These are phyloP conservation scores for Rhopilema esculentum DNA, from an alignment of 30 jellyfish, hydroid and myxozoan genomes.

Conservation along the genomic window DNA sequence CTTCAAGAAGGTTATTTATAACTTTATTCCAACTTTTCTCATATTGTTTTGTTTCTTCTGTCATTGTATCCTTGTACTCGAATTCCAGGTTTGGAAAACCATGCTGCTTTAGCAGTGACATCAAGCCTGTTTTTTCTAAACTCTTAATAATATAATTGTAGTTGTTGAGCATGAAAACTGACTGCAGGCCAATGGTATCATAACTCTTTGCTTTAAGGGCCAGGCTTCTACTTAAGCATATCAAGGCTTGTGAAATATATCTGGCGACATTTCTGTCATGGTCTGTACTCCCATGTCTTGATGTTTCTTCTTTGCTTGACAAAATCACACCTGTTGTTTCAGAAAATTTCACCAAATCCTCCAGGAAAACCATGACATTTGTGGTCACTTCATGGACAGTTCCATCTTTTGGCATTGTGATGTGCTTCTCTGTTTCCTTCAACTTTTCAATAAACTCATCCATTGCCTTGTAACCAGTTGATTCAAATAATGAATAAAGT, in stretches of 20 bases:
- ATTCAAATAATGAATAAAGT: slow-evolving; percentile 63
- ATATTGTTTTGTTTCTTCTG: slow-evolving; percentile 79
- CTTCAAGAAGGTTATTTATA: slow-evolving; percentile 79
- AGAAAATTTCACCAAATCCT: slow-evolving; percentile 77
- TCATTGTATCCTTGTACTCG: slow-evolving; percentile 85
- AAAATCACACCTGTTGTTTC: slow-evolving; percentile 88
- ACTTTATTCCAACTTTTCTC: slow-evolving; percentile 90
- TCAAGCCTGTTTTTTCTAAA: slow-evolving; percentile 84
- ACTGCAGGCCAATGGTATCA: slow-evolving; percentile 85
- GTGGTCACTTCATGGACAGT: slow-evolving; percentile 93
- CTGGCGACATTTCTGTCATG: slow-evolving; percentile 41
- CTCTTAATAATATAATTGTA: slow-evolving; percentile 87
- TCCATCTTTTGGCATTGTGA: slow-evolving; percentile 93
- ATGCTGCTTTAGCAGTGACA: slow-evolving; percentile 74
- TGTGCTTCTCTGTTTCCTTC: slow-evolving; percentile 90
- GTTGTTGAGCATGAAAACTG: slow-evolving; percentile 90
- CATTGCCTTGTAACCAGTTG: slow-evolving; percentile 79
- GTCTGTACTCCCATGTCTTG: slow-evolving; percentile 18
- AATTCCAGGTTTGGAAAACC: slow-evolving; percentile 79
- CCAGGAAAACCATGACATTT: slow-evolving; percentile 88
- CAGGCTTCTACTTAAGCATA: slow-evolving; percentile 72
- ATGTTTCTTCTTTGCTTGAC: slow-evolving; percentile 33
- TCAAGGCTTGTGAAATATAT: slow-evolving; percentile 71
- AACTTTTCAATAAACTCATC: slow-evolving; percentile 67
- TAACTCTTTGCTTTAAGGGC: slow-evolving; percentile 79